phyloP scores from a whole-genome alignment of 2,888 invertebrate genomes.

The Notocelia uddmanniana region DNA sequence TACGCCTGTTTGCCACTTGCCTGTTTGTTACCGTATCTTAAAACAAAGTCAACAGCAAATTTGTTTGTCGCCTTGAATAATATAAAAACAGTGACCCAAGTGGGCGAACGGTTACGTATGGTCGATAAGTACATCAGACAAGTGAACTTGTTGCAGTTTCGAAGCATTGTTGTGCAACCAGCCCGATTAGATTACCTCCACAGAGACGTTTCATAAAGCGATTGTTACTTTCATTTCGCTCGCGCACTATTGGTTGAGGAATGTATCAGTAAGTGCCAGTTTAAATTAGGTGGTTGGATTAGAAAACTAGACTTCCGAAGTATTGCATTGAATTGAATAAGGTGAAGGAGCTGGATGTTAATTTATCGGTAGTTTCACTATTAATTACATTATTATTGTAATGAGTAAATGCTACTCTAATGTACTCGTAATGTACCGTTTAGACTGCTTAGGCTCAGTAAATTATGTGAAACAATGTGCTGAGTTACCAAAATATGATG shows the following conservation, averaged over 20 bases:
- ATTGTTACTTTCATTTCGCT: constrained; percentile 81
- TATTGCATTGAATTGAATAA: constrained; percentile 8
- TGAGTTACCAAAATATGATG: no score
- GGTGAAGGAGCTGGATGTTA: neutral
- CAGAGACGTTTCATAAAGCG: constrained; percentile 77
- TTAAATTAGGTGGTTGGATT: constrained; percentile 12
- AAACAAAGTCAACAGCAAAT: neutral
- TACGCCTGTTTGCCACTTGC: no score
- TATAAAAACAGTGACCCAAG: constrained; percentile 15
- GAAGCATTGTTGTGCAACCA: constrained; percentile 72
- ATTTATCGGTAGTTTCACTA: neutral
- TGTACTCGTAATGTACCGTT: no score
- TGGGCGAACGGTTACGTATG: constrained; percentile 33
- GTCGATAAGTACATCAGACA: constrained; percentile 42
- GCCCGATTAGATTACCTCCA: constrained; percentile 75
- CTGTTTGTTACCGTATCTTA: no score
- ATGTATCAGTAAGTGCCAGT: constrained; percentile 1
- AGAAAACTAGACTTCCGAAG: constrained; percentile 21
- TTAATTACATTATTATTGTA: neutral
- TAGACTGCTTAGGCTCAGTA: no score
- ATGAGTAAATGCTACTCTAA: no score
- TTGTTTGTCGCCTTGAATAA: neutral
- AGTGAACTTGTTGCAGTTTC: constrained; percentile 60
- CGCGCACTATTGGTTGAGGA: constrained; percentile 45
- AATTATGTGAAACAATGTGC: no score